Base-by-base conservation (phyloP, 2,113 vertebrate genomes). In the Aptenodytes forsteri region DNA sequence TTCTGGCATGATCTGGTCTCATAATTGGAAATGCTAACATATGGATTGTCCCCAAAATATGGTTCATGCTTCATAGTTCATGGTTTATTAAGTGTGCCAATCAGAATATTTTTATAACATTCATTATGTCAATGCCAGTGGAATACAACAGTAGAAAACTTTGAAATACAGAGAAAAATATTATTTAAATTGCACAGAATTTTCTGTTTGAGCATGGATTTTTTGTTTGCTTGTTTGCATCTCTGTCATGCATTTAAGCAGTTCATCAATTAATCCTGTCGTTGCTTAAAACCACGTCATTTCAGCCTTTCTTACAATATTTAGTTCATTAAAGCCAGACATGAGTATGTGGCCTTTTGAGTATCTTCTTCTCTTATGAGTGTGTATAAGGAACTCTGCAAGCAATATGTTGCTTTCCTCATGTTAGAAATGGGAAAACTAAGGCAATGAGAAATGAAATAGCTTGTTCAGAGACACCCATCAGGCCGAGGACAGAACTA, bases 1-100 rank as follows among this genome's bases (percentile, higher is more conserved):
- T 95, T 93, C 80, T 96, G 93, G 64, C 70, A 92, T 93, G 54
- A 30, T 89, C 49, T 88, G 30, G 32, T 89, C 62, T 89, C 44
- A 44, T 85, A 92, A 95, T 73, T 89, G 90, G 82, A 89, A 91
- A 96, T 64, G 47, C 17, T 92, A 93, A 80, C 47, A 78, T 67
- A 93, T 50, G 18, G 32, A 72, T 93, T 83, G 58, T 87, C 69
- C 27, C 55, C 30, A 83, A 94, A 95, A 89, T 81, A 61, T 69
- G 22, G 29, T 70, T 80, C 61, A 40, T 76, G 17, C 54, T 76
- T 93, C 44, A 26, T 47, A 90, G 81, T 93, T 87, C 44, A 67
- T 64, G 25, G 84, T 85, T 89, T 91, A 89, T 88, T 59, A 82
- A 89, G 22, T 91, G 30, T 75, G 30, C 9, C 44, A 72, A 34